These are phyloP conservation scores for Drosophila aff. DNA, from an alignment of 1,140 invertebrate genomes.

Conservation along the genomic window DNA sequence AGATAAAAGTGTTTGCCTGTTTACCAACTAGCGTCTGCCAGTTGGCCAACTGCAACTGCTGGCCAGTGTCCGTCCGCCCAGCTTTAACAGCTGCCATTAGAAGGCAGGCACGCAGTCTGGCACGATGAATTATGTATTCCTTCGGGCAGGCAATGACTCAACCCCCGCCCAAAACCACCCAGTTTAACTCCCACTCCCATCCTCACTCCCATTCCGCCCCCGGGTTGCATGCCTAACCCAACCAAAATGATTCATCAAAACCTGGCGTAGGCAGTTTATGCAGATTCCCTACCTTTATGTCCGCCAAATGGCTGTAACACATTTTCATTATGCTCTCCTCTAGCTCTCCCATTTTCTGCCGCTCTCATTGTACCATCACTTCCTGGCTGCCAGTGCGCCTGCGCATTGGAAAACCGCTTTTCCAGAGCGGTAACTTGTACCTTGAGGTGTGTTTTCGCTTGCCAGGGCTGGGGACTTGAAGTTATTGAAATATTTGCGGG, in stretches of 20 bases:
- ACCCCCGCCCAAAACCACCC: conserved; percentile 29
- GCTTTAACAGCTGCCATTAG: conserved; percentile 44
- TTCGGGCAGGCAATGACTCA: conserved; percentile 39
- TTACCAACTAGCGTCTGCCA: conserved; percentile 12
- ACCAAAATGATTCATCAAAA: conserved; percentile 71
- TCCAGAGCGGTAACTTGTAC: conserved; percentile 26
- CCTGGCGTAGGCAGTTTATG: conserved; percentile 44
- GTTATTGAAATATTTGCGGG: no score
- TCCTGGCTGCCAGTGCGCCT: conserved; percentile 38
- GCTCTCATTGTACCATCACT: conserved; percentile 19
- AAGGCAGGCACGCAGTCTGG: conserved; percentile 53
- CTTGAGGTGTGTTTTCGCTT: conserved; percentile 12
- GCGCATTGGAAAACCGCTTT: conserved; percentile 49
- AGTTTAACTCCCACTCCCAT: conserved; percentile 1
- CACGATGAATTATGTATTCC: conserved; percentile 47
- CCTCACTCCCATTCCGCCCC: not conserved
- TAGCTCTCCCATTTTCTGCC: conserved; percentile 13
- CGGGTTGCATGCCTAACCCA: conserved; percentile 57
- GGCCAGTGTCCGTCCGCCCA: conserved; percentile 12
- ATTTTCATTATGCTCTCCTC: conserved; percentile 47
- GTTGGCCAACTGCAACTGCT: conserved; percentile 8
- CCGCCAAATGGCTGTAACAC: conserved; percentile 52
- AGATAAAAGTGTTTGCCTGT: conserved; percentile 9
- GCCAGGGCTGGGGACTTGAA: conserved; percentile 28
- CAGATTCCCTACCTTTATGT: conserved; percentile 52